Base-by-base conservation (phyloP, 2,113 vertebrate species). In the Nansenia antarctica region DNA sequence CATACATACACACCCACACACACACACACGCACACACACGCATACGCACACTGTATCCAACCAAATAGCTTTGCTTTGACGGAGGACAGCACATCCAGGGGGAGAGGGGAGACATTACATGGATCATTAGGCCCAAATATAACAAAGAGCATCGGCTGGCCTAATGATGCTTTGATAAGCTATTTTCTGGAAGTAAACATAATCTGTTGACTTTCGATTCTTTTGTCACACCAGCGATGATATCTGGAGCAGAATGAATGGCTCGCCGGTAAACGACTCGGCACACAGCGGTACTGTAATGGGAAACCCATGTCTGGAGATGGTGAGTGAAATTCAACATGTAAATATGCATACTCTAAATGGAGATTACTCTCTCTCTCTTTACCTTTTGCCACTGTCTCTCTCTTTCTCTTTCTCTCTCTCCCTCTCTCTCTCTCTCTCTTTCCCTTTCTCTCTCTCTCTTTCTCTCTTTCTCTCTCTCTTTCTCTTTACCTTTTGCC, bases 81-180 rank as follows among this genome's bases (percentile, higher is more conserved):
- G 70, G 87, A 88, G 85, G 86, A 81, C 84, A 76, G 89, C 87
- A 74, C 81, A 75, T 88, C 87, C 88, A 67, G 64, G 77, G 69
- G 87, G 72, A 71, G 85, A 77, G 86, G 66, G 83, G 71, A 61
- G 87, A 88, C 86, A 94, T 97, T 95, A 96, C 93, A 94, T 70
- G 93, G 92, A 89, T 92, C 94, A 93, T 97, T 97, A 96, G 92
- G 76, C 69, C 9, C 87, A 73, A 80, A 89, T 91, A 93, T 92
- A 90, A 88, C 83, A 81, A 84, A 81, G 91, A 89, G 88, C 87
- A 87, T 91, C 90, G 82, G 88, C 92, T 90, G 74, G 90, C 90
- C 92, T 89, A 93, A 91, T 88, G 90, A 89, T 65, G 87, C 86
- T 78, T 87, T 94, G 90, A 92, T 88, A 77, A 85, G 88, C 59